Evolutionary conservation across 2,797 vertebrate species (phyloP), one percentile per base, ranked within the genome.

Genomic region (Sebastes taczanowskii): DNA sequence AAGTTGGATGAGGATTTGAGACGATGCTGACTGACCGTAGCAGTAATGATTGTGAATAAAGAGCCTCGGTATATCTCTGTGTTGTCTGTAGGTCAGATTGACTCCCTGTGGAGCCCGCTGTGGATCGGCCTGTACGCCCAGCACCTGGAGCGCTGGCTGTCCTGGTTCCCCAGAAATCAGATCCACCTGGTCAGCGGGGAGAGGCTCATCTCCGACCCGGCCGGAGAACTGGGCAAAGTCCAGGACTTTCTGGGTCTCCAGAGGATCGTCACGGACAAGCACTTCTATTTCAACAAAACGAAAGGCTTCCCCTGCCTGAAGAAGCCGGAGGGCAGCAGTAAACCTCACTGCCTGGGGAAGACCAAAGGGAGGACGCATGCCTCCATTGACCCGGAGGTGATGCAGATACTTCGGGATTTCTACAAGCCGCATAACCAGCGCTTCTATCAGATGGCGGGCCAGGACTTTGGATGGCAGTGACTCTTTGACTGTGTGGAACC

Each of bases 261-360:
- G 93, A 94, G 95, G 83, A 96, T 97, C 49, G 91, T 97, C 76
- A 96, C 96, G 0, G 96, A 96, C 92, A 96, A 97, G 81, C 96
- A 97, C 85, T 97, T 97, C 88, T 97, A 96, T 91, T 97, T 96
- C 82, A 97, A 97, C 91, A 96, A 96, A 85, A 97, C 96, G 0
- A 97, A 97, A 82, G 96, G 96, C 53, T 97, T 97, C 88, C 96
- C 96, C 11, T 97, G 96, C 86, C 86, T 97, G 82, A 97, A 97
- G 90, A 97, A 97, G 77, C 95, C 96, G 0, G 95, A 96, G 85
- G 96, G 96, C 74, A 96, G 95, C 83, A 96, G 96, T 67, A 96
- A 96, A 77, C 96, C 95, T 23, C 96, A 96, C 92, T 96, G 96
- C 84, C 88, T 96, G 80, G 96, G 96, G 20, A 96, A 96, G 84